A percentile compares a stretch with the other conserved stretches of the same genome.
Evolutionary conservation across 2,113 vertebrate genomes (phyloP).

Genomic region (Tragelaphus scriptus): DNA sequence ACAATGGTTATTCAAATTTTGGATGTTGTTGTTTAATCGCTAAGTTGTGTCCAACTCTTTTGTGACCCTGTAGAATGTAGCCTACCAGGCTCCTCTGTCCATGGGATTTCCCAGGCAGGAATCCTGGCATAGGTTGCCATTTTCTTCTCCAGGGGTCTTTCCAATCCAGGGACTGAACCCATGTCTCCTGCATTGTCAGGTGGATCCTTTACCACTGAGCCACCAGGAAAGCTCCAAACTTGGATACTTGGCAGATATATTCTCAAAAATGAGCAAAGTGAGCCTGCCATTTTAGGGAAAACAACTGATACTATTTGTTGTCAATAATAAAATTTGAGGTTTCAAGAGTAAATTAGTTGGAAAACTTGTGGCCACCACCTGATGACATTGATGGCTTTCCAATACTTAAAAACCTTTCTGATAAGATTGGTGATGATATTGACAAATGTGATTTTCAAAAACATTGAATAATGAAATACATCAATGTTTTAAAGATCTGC

Average conservation of each 20-base stretch:
- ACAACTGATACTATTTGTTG: background rate
- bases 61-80: background rate
- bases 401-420: slow-evolving; percentile 28
- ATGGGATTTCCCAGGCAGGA: background rate
- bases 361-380: background rate
- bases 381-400: background rate
- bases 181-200: background rate
- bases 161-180: background rate
- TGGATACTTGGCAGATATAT: background rate
- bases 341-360: slow-evolving; percentile 33
- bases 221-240: background rate
- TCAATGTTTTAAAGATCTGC: background rate
- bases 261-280: slow-evolving; percentile 5
- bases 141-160: background rate
- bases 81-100: background rate
- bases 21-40: background rate
- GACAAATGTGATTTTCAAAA: slow-evolving; percentile 17
- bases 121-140: background rate
- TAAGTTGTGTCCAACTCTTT: background rate
- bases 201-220: background rate
- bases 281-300: slow-evolving; percentile 25
- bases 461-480: background rate
- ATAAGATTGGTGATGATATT: background rate
- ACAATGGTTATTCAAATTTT: background rate
- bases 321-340: slow-evolving; percentile 44